These are phyloP conservation scores for Mythimna vitellina DNA, from an alignment of 2,888 invertebrate species.

Conservation along the genomic window DNA sequence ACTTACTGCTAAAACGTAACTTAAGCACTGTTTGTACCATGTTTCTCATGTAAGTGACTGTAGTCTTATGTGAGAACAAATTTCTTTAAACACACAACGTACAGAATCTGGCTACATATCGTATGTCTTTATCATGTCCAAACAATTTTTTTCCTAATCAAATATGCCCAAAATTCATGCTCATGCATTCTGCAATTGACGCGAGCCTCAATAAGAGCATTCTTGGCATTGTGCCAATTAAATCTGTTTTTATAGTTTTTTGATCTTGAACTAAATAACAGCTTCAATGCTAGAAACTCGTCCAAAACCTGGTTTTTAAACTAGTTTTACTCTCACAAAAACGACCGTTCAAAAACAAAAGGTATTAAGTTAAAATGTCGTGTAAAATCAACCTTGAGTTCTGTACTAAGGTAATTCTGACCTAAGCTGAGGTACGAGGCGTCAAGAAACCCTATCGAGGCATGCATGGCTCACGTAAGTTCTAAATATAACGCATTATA, in stretches of 20 bases:
- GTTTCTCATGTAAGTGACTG: no score
- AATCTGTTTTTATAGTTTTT: no score
- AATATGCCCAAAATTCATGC: neutral
- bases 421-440: constrained; percentile 33
- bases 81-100: no score
- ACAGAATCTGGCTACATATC: no score
- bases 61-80: no score
- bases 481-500: constrained; percentile 30
- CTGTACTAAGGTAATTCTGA: constrained; percentile 16
- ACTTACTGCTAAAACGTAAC: no score
- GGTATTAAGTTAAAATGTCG: constrained; percentile 8
- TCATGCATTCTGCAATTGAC: neutral
- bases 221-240: neutral
- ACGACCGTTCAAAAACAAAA: constrained; percentile 7
- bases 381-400: constrained; percentile 41
- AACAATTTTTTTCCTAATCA: no score
- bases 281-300: neutral
- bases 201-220: neutral
- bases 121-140: neutral
- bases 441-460: constrained; percentile 57
- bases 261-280: constrained; percentile 7
- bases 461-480: constrained; percentile 49
- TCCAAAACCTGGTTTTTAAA: neutral
- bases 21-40: no score
- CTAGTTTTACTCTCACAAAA: constrained; percentile 9